Evolutionary conservation across 2,888 invertebrate genomes (phyloP), one percentile per base, ranked within the genome.

Genomic region (Ormyrus pomaceus): DNA sequence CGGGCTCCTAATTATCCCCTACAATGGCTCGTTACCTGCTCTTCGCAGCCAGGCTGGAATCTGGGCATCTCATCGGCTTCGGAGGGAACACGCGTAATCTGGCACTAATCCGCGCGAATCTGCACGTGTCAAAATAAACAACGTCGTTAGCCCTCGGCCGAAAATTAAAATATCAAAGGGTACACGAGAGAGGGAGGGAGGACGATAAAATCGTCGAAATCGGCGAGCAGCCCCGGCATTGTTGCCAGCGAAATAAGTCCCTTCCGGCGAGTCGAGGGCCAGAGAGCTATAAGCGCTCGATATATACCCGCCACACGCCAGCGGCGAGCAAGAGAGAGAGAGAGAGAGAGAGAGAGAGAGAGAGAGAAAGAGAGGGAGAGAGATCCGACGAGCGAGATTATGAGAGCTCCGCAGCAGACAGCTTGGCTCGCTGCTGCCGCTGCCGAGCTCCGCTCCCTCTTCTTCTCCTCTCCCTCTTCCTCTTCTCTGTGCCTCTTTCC

Each of bases 321-420:
- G 82, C 78, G 84, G 84, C 84, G 84, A 34, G 61, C 55, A 48
- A 46, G 19, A 50, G 61, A 76, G 34, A 48, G 51, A 4, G 13
- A 48, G 71, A 65, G 51, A 48, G 71, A 58, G 64, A 64, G 66
- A 19, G 74, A 64, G 70, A 19, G 56, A 51, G 45, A 75, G 68
- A 61, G 48, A 13, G 70, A 75, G 68, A 61, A 34, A 13, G 70
- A 64, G 66, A 62, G 55, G 58, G 61, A 59, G 74, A 65, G 66
- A 76, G 80, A 80, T 87, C 85, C 86, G 83, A 83, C 84, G 85
- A 84, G 84, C 82, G 82, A 87, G 88, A 88, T 88, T 87, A 86
- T 85, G 62, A 11, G 77, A 71, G 79, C 84, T 83, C 73, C 45
- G 83, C 84, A 87, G 88, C 88, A 89, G 89, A 89, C 89, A 89